Percentiles rank a stretch among this genome's conserved stretches.
These are phyloP conservation scores for Ibidorhyncha struthersii DNA, from an alignment of 2,113 vertebrate species.

Conservation along the genomic window DNA sequence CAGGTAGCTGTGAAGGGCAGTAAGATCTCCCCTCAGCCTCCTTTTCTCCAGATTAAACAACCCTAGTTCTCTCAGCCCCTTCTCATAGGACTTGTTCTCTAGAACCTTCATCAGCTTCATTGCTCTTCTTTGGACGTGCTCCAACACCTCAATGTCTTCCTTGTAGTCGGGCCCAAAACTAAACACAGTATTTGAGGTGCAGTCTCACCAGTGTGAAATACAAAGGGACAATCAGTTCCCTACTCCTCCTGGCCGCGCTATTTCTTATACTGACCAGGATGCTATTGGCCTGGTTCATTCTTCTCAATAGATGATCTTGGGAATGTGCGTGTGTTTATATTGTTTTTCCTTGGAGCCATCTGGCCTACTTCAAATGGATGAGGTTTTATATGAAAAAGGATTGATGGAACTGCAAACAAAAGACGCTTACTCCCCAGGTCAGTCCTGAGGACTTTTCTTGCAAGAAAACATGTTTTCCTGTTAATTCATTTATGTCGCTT, in stretches of 20 bases:
- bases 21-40: neutral
- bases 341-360: neutral
- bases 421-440: neutral
- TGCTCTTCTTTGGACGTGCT: neutral
- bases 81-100: neutral
- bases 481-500: neutral
- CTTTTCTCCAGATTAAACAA: neutral
- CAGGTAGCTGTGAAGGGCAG: neutral
- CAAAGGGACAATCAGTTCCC: neutral
- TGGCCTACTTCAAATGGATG: neutral
- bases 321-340: neutral
- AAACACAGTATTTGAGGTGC: fast-evolving
- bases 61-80: neutral
- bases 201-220: neutral
- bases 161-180: neutral
- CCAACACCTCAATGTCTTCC: fast-evolving
- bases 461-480: neutral
- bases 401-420: neutral
- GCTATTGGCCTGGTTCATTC: neutral
- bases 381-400: neutral
- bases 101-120: neutral
- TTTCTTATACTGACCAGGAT: neutral
- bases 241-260: neutral
- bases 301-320: neutral
- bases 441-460: neutral